Evolutionary conservation across 1,140 invertebrate species (phyloP).

Genomic region (Archegozetes longisetosus): DNA sequence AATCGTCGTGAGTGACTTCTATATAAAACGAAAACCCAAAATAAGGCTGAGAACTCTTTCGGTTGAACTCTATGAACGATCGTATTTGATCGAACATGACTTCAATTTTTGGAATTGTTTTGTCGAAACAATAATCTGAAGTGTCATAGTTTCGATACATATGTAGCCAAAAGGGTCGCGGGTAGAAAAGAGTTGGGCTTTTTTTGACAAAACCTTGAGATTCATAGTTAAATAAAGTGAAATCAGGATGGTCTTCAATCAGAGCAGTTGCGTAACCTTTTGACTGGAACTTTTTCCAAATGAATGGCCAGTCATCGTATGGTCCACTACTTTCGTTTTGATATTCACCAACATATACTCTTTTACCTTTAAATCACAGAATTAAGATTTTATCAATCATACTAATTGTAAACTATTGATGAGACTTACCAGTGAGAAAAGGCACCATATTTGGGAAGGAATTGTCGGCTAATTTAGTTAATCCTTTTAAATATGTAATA

Average conservation of each 20-base stretch:
- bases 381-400: no score
- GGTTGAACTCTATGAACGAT: constrained; percentile 24
- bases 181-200: constrained; percentile 62
- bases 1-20: constrained; percentile 15
- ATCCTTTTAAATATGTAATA: constrained; percentile 40
- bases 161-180: constrained; percentile 43
- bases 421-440: constrained; percentile 25
- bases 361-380: no score
- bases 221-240: constrained; percentile 62
- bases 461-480: constrained; percentile 31
- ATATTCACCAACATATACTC: no score
- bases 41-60: constrained; percentile 20
- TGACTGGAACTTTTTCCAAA: constrained; percentile 36
- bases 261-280: constrained; percentile 58
- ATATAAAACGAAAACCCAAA: constrained; percentile 11
- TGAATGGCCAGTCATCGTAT: constrained; percentile 13
- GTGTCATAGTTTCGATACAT: constrained; percentile 12
- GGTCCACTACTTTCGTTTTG: no score
- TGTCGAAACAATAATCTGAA: constrained; percentile 10
- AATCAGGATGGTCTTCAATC: constrained; percentile 52
- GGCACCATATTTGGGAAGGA: constrained; percentile 31
- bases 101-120: constrained; percentile 16
- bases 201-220: constrained; percentile 56
- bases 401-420: no score
- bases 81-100: constrained; percentile 18